phyloP scores from a whole-genome alignment of 2,888 invertebrate genomes.

The Stenoptilia bipunctidactyla region DNA sequence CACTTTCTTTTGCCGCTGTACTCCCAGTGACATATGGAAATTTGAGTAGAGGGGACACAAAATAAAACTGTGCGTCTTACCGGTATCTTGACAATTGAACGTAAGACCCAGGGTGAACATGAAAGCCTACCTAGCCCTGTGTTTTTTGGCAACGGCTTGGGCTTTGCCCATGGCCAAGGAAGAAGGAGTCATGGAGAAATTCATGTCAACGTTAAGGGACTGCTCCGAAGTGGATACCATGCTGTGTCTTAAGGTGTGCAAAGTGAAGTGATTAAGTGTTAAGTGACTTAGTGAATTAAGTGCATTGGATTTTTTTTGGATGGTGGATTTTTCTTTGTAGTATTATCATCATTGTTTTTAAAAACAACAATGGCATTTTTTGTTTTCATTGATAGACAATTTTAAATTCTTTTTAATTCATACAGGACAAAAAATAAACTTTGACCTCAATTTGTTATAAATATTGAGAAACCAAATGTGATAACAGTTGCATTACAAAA shows the following conservation, averaged over 20 bases:
- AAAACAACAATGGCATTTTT: too few species aligned
- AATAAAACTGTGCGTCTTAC: slow-evolving; percentile 55
- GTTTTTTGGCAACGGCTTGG: slow-evolving; percentile 36
- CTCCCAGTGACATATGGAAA: slow-evolving; percentile 51
- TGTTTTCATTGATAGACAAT: too few species aligned
- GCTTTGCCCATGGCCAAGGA: slow-evolving; percentile 52
- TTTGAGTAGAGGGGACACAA: slow-evolving; percentile 42
- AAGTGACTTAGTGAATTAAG: slow-evolving; percentile 15
- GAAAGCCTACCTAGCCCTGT: slow-evolving; percentile 48
- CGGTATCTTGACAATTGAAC: slow-evolving; percentile 53
- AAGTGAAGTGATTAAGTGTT: slow-evolving; percentile 43
- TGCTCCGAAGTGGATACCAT: slow-evolving; percentile 78
- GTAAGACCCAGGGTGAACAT: slow-evolving; percentile 39
- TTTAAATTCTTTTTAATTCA: too few species aligned
- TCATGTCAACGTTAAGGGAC: slow-evolving; percentile 69
- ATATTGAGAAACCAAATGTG: too few species aligned
- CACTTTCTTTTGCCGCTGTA: slow-evolving; percentile 31
- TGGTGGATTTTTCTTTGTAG: too few species aligned
- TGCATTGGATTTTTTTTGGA: too few species aligned
- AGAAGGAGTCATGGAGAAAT: slow-evolving; percentile 44
- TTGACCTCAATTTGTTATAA: too few species aligned
- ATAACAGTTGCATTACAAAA: too few species aligned
- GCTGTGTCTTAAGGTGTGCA: slow-evolving; percentile 81
- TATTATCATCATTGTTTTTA: too few species aligned
- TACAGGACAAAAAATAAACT: too few species aligned